phyloP scores from a whole-genome alignment of 2,888 invertebrate genomes.

The Clanis bilineata region DNA sequence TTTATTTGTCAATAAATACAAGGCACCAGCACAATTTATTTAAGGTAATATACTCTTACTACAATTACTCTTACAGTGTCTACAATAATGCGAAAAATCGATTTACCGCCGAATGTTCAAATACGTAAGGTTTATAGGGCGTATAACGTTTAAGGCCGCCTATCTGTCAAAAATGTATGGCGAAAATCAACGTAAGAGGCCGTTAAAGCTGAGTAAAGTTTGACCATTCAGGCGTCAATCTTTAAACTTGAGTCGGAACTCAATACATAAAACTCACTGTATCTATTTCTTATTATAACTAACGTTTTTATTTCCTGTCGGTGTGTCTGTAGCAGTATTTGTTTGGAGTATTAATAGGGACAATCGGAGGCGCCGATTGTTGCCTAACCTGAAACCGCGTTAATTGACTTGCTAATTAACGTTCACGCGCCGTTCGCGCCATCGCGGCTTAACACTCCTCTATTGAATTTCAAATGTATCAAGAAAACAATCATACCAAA shows the following conservation, averaged over 20 bases:
- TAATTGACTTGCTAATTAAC: conserved; percentile 61
- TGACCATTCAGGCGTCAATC: too few species aligned
- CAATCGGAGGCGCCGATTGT: conserved; percentile 19
- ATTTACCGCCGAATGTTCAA: too few species aligned
- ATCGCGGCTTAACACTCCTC: conserved; percentile 31
- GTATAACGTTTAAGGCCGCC: too few species aligned
- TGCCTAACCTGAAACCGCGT: conserved; percentile 49
- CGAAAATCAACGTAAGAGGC: too few species aligned
- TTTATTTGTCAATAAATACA: too few species aligned
- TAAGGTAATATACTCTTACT: too few species aligned
- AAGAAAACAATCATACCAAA: conserved; percentile 27
- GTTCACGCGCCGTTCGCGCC: conserved; percentile 33
- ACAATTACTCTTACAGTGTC: too few species aligned
- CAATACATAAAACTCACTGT: background rate
- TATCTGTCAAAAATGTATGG: too few species aligned
- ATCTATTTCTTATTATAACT: background rate
- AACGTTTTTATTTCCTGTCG: background rate
- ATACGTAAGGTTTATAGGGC: too few species aligned
- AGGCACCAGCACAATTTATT: too few species aligned
- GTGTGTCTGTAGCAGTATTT: conserved; percentile 31
- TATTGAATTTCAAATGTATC: conserved; percentile 29
- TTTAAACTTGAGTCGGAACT: background rate
- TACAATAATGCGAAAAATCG: too few species aligned
- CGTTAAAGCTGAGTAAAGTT: too few species aligned
- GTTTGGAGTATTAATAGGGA: conserved; percentile 4